phyloP scores from a whole-genome alignment of 1,140 invertebrate species.

The Berghia stephanieae region DNA sequence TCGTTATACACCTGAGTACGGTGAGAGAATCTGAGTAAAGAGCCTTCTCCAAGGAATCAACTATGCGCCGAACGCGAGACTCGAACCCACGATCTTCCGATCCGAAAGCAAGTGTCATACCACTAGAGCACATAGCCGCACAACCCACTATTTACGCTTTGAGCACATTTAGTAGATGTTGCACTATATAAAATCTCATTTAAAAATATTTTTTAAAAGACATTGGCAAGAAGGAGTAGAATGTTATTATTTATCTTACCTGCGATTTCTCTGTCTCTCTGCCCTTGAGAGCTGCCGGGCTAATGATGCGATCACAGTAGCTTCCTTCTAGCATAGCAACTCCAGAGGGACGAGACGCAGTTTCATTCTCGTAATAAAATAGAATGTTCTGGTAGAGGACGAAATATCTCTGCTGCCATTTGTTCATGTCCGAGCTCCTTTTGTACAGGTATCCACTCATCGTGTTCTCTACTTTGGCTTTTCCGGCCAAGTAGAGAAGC shows the following conservation, averaged over 20 bases:
- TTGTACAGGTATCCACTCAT: slow-evolving; percentile 86
- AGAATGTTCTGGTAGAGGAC: slow-evolving; percentile 91
- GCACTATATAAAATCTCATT: too few relatives aligned
- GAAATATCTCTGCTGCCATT: slow-evolving; percentile 92
- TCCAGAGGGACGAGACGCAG: slow-evolving; percentile 78
- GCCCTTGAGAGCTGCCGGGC: slow-evolving; percentile 51
- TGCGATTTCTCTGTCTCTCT: slow-evolving; percentile 64
- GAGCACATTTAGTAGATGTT: too few relatives aligned
- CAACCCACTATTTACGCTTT: too few relatives aligned
- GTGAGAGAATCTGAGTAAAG: too few relatives aligned
- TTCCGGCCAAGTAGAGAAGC: slow-evolving; percentile 83
- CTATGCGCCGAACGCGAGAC: too few relatives aligned
- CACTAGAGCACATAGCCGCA: too few relatives aligned
- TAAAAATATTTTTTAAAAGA: too few relatives aligned
- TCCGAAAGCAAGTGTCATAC: too few relatives aligned
- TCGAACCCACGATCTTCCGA: too few relatives aligned
- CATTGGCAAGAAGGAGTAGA: too few relatives aligned
- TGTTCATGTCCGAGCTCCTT: slow-evolving; percentile 82
- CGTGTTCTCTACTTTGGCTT: slow-evolving; percentile 79
- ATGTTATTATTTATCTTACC: slow-evolving; percentile 54
- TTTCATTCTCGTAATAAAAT: slow-evolving; percentile 90
- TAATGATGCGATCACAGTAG: slow-evolving; percentile 84
- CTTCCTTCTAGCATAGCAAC: slow-evolving; percentile 88
- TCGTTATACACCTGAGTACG: too few relatives aligned
- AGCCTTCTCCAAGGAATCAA: too few relatives aligned